Evolutionary conservation across 2,888 invertebrate species (phyloP).

Genomic region (Nomada fucata): DNA sequence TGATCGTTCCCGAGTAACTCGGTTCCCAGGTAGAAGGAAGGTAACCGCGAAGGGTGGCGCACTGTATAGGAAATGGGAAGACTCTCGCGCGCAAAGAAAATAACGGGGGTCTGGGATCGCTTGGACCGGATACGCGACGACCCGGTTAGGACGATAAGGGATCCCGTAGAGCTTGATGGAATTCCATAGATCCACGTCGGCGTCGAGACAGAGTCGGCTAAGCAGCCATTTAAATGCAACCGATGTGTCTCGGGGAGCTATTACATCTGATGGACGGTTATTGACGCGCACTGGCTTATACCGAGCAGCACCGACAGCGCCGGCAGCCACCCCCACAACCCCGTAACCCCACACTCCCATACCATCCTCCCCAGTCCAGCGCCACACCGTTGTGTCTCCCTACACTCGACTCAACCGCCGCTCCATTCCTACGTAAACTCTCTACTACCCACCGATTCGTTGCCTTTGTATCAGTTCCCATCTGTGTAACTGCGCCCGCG

Average conservation of each 20-base stretch:
- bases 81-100: constrained; percentile 63
- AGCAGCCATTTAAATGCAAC: constrained; percentile 85
- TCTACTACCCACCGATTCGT: constrained; percentile 31
- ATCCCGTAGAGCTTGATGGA: constrained; percentile 84
- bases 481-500: constrained; percentile 25
- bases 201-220: constrained; percentile 84
- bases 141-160: constrained; percentile 83
- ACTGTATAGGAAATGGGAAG: neutral
- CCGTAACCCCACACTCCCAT: constrained; percentile 44
- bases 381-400: constrained; percentile 38
- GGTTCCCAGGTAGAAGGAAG: constrained; percentile 4
- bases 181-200: constrained; percentile 84
- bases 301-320: constrained; percentile 77
- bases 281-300: constrained; percentile 84
- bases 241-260: constrained; percentile 85
- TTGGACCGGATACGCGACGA: constrained; percentile 78
- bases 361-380: constrained; percentile 48
- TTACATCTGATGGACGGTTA: constrained; percentile 85
- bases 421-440: constrained; percentile 60
- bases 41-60: constrained; percentile 57
- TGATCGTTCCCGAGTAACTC: constrained; percentile 2
- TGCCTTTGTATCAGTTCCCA: constrained; percentile 35
- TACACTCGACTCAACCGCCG: constrained; percentile 49
- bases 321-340: constrained; percentile 51
- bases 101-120: constrained; percentile 67